Percentiles rank a stretch among this genome's conserved stretches.
Evolutionary conservation across 2,888 invertebrate genomes (phyloP).

Genomic region (Spilarctia lutea): DNA sequence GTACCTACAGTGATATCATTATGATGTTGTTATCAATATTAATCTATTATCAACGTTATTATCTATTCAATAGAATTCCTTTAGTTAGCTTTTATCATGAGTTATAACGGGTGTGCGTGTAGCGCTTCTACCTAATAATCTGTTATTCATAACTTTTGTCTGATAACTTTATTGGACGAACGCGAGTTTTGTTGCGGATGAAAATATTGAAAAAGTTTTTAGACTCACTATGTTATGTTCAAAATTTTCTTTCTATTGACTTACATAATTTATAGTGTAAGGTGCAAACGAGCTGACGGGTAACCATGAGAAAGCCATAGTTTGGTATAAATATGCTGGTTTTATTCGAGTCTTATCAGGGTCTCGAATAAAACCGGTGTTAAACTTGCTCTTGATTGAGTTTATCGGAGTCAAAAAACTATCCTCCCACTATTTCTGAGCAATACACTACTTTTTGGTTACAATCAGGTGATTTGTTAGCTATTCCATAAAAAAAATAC

Average conservation of each 20-base stretch:
- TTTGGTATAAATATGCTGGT: not conserved
- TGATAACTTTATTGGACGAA: conserved; percentile 28
- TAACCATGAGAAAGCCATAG: too few species aligned
- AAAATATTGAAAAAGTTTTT: conserved; percentile 4
- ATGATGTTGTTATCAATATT: conserved; percentile 43
- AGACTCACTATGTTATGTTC: not conserved
- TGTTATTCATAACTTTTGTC: conserved; percentile 45
- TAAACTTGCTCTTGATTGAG: too few species aligned
- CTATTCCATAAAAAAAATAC: not conserved
- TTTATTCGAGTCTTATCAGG: not conserved
- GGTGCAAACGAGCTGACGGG: not conserved
- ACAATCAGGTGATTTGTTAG: not conserved
- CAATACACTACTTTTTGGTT: too few species aligned
- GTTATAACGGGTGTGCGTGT: conserved; percentile 38
- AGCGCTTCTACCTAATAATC: conserved; percentile 34
- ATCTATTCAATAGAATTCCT: conserved; percentile 56
- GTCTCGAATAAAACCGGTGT: too few species aligned
- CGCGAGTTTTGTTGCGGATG: not conserved
- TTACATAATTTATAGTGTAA: not conserved
- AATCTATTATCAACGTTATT: conserved; percentile 51
- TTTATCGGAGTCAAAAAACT: too few species aligned
- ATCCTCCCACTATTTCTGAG: too few species aligned
- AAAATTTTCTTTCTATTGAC: not conserved
- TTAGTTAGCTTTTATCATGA: conserved; percentile 47
- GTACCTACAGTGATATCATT: conserved; percentile 39